A percentile compares a stretch with the other conserved stretches of the same genome.
phyloP scores from a whole-genome alignment of 2,797 vertebrate species.

The Huso huso region DNA sequence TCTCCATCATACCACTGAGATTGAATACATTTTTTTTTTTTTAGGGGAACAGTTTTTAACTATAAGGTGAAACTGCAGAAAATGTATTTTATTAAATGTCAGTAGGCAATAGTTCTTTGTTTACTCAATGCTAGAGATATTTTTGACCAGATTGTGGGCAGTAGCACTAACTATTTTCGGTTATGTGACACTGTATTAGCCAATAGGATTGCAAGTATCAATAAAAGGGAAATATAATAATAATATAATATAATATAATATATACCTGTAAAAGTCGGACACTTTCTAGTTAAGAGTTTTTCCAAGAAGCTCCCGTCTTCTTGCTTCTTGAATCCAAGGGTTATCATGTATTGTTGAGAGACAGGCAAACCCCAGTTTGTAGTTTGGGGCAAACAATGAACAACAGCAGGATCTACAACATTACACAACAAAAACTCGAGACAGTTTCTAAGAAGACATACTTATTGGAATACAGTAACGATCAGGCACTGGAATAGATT shows the following conservation, averaged over 20 bases:
- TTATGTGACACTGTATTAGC: no score
- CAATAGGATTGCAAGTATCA: no score
- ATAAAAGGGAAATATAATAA: no score
- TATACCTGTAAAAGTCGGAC: constrained; percentile 49
- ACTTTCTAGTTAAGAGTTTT: constrained; percentile 39
- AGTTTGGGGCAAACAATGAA: constrained; percentile 48
- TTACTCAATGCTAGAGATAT: no score
- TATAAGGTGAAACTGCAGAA: no score
- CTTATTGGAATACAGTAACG: neutral
- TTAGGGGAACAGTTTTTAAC: no score
- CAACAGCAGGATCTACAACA: constrained; percentile 40
- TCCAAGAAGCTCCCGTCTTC: constrained; percentile 45
- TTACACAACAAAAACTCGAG: neutral
- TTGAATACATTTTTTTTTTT: no score
- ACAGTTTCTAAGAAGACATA: neutral
- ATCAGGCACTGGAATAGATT: neutral
- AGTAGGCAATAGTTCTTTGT: no score
- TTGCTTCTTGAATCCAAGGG: constrained; percentile 50
- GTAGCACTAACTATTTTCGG: no score
- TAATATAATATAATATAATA: neutral
- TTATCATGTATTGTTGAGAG: constrained; percentile 44
- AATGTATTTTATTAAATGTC: no score
- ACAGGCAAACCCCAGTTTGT: constrained; percentile 32
- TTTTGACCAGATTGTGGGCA: no score
- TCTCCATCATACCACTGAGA: no score